Conservation (phyloP, 2,113 vertebrate species). For the Ploceus nigricollis region DNA sequence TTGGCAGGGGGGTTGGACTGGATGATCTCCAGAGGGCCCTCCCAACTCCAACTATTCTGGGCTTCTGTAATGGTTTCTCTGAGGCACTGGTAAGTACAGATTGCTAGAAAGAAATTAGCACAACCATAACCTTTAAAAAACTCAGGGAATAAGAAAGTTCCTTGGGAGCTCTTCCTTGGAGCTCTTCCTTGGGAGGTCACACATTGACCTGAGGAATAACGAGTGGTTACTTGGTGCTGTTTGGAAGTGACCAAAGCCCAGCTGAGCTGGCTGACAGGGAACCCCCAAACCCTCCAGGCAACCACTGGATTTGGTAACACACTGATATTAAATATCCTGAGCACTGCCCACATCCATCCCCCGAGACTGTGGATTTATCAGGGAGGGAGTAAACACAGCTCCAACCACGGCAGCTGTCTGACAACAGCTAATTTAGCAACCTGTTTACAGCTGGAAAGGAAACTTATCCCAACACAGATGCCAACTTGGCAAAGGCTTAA, state of each 20-base stretch:
- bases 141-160: neutral
- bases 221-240: neutral
- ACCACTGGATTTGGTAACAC: neutral
- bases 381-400: neutral
- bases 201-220: neutral
- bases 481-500: constrained; percentile 78
- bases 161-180: neutral
- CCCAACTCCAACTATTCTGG: neutral
- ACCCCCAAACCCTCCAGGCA: neutral
- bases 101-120: neutral
- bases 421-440: constrained; percentile 84
- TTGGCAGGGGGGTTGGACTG: neutral
- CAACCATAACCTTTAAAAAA: neutral
- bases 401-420: constrained; percentile 73
- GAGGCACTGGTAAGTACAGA: neutral
- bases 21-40: neutral
- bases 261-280: neutral
- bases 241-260: neutral
- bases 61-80: neutral
- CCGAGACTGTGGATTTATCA: constrained; percentile 15
- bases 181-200: too few relatives aligned
- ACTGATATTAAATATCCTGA: neutral
- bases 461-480: constrained; percentile 74
- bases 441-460: constrained; percentile 82
- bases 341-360: neutral